Evolutionary conservation across 2,888 invertebrate genomes (phyloP).

Genomic region (Epicampocera succincta): DNA sequence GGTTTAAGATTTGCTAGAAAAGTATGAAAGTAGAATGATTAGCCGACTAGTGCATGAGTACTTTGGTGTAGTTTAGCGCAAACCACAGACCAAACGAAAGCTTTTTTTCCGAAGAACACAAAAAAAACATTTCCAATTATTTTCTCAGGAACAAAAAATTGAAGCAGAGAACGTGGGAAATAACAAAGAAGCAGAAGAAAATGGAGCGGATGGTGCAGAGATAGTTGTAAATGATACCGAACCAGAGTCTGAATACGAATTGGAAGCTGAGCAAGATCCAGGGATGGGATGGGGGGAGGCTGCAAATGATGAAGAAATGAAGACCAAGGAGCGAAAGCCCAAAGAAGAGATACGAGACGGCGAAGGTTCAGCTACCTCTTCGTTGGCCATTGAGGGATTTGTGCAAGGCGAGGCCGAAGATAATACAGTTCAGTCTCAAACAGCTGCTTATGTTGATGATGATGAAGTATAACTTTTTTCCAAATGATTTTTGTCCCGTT

Average conservation of each 20-base stretch:
- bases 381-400: conserved; percentile 81
- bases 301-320: conserved; percentile 15
- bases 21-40: neutral
- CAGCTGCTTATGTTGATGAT: conserved; percentile 77
- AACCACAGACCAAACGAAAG: conserved; percentile 29
- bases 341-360: conserved; percentile 65
- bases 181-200: no score
- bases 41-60: conserved; percentile 38
- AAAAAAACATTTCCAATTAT: conserved; percentile 57
- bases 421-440: conserved; percentile 82
- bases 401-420: conserved; percentile 81
- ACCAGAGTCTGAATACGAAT: neutral
- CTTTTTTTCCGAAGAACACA: conserved; percentile 24
- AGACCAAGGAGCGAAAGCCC: neutral
- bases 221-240: neutral
- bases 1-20: neutral
- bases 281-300: neutral
- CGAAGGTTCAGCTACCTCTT: conserved; percentile 78
- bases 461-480: conserved; percentile 75
- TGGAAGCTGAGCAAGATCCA: neutral
- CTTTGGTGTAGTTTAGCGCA: conserved; percentile 5
- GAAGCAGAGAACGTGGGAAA: conserved; percentile 24
- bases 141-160: conserved; percentile 59
- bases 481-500: conserved; percentile 71
- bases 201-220: neutral